These are phyloP conservation scores for Dioctria rufipes DNA, from an alignment of 2,888 invertebrate species.

Conservation along the genomic window DNA sequence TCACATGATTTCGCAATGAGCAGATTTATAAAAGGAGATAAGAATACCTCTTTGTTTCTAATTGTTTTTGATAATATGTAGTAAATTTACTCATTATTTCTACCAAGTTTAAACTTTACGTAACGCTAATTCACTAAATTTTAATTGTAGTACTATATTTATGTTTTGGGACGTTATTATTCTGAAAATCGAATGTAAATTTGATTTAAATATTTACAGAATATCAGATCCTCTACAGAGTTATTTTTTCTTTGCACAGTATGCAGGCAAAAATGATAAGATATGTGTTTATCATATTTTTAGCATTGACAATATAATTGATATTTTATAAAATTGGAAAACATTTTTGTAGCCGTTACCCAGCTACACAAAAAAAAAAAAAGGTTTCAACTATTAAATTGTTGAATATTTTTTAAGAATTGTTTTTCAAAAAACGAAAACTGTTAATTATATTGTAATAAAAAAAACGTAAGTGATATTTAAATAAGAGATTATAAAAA, in stretches of 20 bases:
- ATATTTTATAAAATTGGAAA: slow-evolving; percentile 39
- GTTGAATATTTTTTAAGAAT: slow-evolving; percentile 69
- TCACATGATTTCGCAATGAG: too few relatives aligned
- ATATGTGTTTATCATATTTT: slow-evolving; percentile 10
- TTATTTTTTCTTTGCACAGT: slow-evolving; percentile 11
- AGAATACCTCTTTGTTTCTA: too few relatives aligned
- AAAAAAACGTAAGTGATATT: slow-evolving; percentile 40
- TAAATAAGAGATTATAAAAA: slow-evolving; percentile 23
- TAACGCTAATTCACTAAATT: not conserved
- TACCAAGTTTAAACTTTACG: not conserved
- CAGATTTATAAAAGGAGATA: too few relatives aligned
- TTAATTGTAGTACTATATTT: not conserved
- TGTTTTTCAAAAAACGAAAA: slow-evolving; percentile 36
- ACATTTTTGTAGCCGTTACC: slow-evolving; percentile 42
- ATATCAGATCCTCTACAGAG: too few relatives aligned
- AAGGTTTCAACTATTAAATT: slow-evolving; percentile 71
- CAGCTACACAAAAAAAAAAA: slow-evolving; percentile 61
- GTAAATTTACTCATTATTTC: too few relatives aligned
- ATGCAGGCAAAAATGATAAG: slow-evolving; percentile 26
- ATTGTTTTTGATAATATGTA: too few relatives aligned
- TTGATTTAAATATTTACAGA: not conserved
- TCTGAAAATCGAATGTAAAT: too few relatives aligned
- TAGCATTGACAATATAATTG: slow-evolving; percentile 34
- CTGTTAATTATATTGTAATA: slow-evolving; percentile 37
- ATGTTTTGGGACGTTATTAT: not conserved